These are phyloP conservation scores for Pseudochirops corinnae DNA, from an alignment of 2,797 vertebrate species.

Conservation along the genomic window DNA sequence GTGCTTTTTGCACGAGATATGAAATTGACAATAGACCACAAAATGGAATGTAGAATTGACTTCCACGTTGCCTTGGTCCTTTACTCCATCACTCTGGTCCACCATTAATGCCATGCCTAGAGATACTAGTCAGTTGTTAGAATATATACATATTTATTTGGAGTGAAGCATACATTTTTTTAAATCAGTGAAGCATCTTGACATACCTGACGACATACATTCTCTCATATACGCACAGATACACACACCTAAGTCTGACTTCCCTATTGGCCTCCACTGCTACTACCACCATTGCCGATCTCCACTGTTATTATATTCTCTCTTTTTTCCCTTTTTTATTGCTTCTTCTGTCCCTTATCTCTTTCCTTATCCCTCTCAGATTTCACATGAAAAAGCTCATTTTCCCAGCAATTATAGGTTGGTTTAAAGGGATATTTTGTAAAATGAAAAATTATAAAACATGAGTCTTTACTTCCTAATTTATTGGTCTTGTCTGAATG, in stretches of 20 bases:
- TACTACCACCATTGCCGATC: not conserved
- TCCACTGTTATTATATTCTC: not conserved
- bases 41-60: not conserved
- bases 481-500: not conserved
- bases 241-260: not conserved
- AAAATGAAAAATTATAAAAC: not conserved
- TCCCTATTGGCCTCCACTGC: not conserved
- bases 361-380: not conserved
- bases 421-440: not conserved
- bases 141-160: not conserved
- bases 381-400: not conserved
- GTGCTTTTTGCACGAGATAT: not conserved
- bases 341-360: not conserved
- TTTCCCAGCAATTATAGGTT: not conserved
- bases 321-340: not conserved
- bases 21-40: not conserved
- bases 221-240: not conserved
- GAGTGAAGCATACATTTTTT: not conserved
- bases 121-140: not conserved
- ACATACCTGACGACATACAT: not conserved
- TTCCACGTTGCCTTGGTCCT: not conserved
- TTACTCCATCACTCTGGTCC: not conserved
- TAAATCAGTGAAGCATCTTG: not conserved
- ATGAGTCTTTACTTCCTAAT: not conserved
- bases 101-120: not conserved